Evolutionary conservation across 2,888 invertebrate genomes (phyloP), one percentile per base, ranked within the genome.

Genomic region (Ptilodon capucinus): DNA sequence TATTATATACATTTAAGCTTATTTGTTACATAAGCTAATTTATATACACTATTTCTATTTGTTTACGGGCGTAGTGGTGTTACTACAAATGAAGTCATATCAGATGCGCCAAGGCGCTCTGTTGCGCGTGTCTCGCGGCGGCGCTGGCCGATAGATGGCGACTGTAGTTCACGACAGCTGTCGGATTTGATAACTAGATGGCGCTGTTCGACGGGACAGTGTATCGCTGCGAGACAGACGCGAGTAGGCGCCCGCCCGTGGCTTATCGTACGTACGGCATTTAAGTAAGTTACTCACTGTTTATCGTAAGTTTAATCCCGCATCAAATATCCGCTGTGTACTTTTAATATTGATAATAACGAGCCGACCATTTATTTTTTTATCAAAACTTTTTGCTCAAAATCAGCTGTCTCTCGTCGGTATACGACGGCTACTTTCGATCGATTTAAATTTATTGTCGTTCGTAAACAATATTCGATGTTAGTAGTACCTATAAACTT

Each of bases 1-100:
- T 91, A 91, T 91, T 91, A 91, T 88, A 87, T 89, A 90, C 88
- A 89, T 89, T 83, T 89, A 91, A 91, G 91, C 91, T 91, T 91
- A 90, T 90, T 81, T 86, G 88, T 87, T 91, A 89, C 75, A 88
- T 90, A 90, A 90, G 89, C 89, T 86, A 88, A 87, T 86, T 88
- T 87, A 90, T 90, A 89, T 89, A 90, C 86, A 90, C 86, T 84
- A 83, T 83, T 81, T 82, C 79, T 84, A 84, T 87, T 90, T 77
- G 71, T 87, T 86, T 86, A 85, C 85, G 89, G 88, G 89, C 81
- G 85, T 79, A 74, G 81, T 86, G 86, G 80, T 84, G 84, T 83
- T 77, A 80, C 80, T 81, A 85, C 81, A 83, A 82, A 81, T 81
- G 76, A 84, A 88, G 82, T 90, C 91, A 91, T 91, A 91, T 91